These are phyloP conservation scores for Mythimna lalbum DNA, from an alignment of 2,888 invertebrate species.

Conservation along the genomic window DNA sequence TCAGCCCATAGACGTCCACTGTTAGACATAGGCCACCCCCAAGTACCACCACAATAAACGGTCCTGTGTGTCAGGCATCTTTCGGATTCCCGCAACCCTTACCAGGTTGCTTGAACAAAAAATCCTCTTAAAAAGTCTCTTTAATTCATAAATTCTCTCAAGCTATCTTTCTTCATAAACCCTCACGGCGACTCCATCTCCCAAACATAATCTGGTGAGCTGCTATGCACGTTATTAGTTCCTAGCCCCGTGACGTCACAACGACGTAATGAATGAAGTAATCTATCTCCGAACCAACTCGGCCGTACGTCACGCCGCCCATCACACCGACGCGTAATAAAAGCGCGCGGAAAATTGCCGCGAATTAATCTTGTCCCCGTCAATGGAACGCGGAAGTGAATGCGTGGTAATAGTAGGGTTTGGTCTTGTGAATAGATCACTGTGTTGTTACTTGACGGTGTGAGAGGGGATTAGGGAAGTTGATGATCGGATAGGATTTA, in stretches of 20 bases:
- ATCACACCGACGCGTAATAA: conserved; percentile 62
- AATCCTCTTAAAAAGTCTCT: no score
- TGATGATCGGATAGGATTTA: conserved; percentile 24
- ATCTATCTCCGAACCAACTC: conserved; percentile 59
- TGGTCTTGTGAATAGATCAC: conserved; percentile 31
- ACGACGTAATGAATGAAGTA: conserved; percentile 64
- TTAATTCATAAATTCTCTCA: no score
- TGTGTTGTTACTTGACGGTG: conserved; percentile 19
- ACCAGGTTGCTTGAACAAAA: no score
- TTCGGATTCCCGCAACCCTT: no score
- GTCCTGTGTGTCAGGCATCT: no score
- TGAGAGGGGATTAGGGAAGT: conserved; percentile 29
- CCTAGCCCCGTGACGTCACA: conserved; percentile 48
- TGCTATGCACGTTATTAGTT: conserved; percentile 53
- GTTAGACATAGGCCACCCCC: no score
- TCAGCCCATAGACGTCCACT: no score
- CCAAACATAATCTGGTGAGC: conserved; percentile 34
- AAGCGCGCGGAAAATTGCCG: conserved; percentile 51
- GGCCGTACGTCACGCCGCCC: conserved; percentile 49
- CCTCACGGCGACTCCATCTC: conserved; percentile 3
- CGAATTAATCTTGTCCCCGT: conserved; percentile 56
- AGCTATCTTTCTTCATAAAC: no score
- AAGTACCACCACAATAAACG: no score
- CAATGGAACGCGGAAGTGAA: conserved; percentile 51
- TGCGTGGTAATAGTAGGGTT: conserved; percentile 38